Evolutionary conservation across 2,797 vertebrate species (phyloP).

Genomic region (Microchirus variegatus): DNA sequence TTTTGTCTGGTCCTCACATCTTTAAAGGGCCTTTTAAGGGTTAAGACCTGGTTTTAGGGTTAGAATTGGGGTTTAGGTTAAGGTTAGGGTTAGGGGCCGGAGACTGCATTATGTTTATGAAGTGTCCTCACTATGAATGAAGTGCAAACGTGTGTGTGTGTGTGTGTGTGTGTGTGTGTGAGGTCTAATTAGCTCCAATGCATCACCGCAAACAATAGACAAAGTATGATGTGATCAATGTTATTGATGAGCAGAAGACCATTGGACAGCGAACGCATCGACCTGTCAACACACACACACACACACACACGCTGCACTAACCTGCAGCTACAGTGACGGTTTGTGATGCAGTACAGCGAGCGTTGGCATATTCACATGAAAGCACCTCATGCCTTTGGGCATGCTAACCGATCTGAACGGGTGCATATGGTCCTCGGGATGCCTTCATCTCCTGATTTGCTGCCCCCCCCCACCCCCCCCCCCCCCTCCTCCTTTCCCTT

Average conservation of each 20-base stretch:
- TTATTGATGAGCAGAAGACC: slow-evolving; percentile 63
- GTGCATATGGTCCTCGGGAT: slow-evolving; percentile 66
- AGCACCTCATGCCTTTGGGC: slow-evolving; percentile 71
- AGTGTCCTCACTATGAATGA: too few relatives aligned
- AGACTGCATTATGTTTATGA: too few relatives aligned
- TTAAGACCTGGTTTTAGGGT: too few relatives aligned
- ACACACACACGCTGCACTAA: slow-evolving; percentile 44
- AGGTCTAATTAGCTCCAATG: slow-evolving; percentile 59
- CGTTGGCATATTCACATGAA: slow-evolving; percentile 66
- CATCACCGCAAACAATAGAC: slow-evolving; percentile 69
- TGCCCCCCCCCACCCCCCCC: too few relatives aligned
- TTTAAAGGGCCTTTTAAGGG: too few relatives aligned
- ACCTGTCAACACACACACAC: slow-evolving; percentile 38
- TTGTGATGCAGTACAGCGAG: slow-evolving; percentile 55
- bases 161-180: slow-evolving; percentile 31
- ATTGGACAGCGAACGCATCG: slow-evolving; percentile 44
- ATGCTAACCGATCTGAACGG: slow-evolving; percentile 66
- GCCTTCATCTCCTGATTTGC: slow-evolving; percentile 58
- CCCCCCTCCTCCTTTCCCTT: slow-evolving; percentile 14
- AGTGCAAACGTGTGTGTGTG: slow-evolving; percentile 3
- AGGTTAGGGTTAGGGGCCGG: too few relatives aligned
- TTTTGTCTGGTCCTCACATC: too few relatives aligned
- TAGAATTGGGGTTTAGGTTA: too few relatives aligned
- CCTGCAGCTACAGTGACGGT: slow-evolving; percentile 55
- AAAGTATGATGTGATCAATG: slow-evolving; percentile 68